Percentiles rank a stretch among this genome's conserved stretches.
Conservation (phyloP, 2,888 invertebrate genomes). For the Macrophya alboannulata region DNA sequence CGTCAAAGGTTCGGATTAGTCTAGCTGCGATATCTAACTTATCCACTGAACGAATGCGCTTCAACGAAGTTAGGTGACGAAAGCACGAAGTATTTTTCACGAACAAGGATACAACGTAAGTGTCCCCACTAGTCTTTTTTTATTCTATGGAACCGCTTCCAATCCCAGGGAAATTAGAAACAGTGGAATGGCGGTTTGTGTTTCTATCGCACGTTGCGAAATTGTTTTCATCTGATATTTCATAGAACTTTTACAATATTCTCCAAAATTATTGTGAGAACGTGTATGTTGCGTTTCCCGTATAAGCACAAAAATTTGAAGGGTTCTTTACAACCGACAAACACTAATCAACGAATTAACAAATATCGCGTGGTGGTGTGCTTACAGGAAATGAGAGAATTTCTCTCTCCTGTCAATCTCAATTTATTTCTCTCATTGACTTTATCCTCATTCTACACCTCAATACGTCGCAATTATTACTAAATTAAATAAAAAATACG, state of each 20-base stretch:
- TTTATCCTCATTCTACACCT: neutral
- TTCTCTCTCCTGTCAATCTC: conserved; percentile 28
- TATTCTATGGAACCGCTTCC: conserved; percentile 6
- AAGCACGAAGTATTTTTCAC: too few relatives aligned
- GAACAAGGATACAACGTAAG: neutral
- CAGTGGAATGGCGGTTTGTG: conserved; percentile 54
- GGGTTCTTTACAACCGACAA: neutral
- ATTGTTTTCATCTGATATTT: conserved; percentile 45
- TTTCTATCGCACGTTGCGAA: conserved; percentile 46
- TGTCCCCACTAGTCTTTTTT: neutral
- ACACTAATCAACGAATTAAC: neutral
- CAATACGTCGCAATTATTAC: neutral
- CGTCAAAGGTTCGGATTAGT: too few relatives aligned
- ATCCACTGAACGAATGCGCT: too few relatives aligned
- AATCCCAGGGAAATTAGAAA: conserved; percentile 37
- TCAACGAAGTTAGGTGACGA: too few relatives aligned
- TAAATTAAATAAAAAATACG: neutral
- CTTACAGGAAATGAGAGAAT: conserved; percentile 25
- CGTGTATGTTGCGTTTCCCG: neutral
- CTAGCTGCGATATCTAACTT: too few relatives aligned
- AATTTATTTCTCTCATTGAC: neutral
- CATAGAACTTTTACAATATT: conserved; percentile 33
- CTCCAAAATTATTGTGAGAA: conserved; percentile 35
- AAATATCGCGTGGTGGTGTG: conserved; percentile 27
- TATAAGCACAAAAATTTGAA: neutral